Percentiles rank a stretch among this genome's conserved stretches.
Conservation (phyloP, 2,797 vertebrate species). For the Morelia viridis region DNA sequence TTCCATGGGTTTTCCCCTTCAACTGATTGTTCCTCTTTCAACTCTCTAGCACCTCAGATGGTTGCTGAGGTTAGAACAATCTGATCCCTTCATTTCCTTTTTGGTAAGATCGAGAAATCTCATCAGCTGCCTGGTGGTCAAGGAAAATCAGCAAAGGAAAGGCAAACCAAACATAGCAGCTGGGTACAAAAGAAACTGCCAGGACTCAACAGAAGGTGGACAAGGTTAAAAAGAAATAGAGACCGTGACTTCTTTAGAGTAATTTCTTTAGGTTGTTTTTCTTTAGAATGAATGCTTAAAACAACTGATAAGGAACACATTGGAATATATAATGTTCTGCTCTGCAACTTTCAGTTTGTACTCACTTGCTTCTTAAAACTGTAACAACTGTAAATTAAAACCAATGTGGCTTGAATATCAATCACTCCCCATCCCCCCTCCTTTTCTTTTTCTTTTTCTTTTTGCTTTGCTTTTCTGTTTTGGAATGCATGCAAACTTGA, state of each 20-base stretch:
- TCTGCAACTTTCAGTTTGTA: constrained; percentile 15
- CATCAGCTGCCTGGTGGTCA: background rate
- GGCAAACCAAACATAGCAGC: background rate
- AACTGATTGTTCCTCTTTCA: background rate
- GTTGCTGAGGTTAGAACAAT: background rate
- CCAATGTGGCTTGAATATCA: too few relatives aligned
- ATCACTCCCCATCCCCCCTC: too few relatives aligned
- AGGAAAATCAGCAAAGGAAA: constrained; percentile 1
- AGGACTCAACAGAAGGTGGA: background rate
- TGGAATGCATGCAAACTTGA: too few relatives aligned
- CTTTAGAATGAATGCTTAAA: background rate
- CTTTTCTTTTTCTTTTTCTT: too few relatives aligned
- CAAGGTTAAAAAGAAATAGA: constrained; percentile 3
- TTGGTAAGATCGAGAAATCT: background rate
- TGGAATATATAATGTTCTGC: background rate
- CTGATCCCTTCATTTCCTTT: background rate
- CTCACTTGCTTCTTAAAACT: background rate
- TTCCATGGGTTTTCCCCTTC: background rate
- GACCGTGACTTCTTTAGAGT: background rate
- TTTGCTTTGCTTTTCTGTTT: too few relatives aligned
- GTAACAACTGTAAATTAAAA: too few relatives aligned
- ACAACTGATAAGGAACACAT: background rate
- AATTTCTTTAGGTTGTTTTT: background rate
- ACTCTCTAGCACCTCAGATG: background rate
- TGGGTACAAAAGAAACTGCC: background rate